phyloP scores from a whole-genome alignment of 1,140 invertebrate genomes.

The Thalassaphorura encarpata region DNA sequence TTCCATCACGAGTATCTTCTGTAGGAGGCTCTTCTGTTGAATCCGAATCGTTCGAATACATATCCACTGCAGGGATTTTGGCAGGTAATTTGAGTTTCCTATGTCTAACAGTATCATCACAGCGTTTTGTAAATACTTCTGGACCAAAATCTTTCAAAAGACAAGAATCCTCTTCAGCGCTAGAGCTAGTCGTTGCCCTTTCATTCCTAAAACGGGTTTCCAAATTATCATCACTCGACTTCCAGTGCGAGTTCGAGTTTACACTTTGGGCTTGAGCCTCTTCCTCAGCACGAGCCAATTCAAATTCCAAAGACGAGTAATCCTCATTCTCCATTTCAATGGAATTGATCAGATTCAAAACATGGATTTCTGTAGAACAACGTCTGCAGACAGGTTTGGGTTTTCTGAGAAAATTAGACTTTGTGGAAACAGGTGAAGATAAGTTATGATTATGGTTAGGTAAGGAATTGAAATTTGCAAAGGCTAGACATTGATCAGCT shows the following conservation, averaged over 20 bases:
- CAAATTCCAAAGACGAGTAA: slow-evolving; percentile 28
- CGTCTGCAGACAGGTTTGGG: slow-evolving; percentile 20
- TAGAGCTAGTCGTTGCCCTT: not conserved
- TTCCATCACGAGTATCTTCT: slow-evolving; percentile 2
- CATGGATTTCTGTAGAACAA: slow-evolving; percentile 26
- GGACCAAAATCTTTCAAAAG: not conserved
- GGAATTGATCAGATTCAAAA: slow-evolving; percentile 29
- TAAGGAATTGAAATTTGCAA: not conserved
- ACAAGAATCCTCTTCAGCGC: not conserved
- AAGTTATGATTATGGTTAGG: not conserved
- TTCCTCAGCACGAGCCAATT: slow-evolving; percentile 26
- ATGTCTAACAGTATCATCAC: not conserved
- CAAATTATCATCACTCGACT: not conserved
- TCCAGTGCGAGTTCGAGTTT: not conserved
- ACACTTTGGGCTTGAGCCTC: not conserved
- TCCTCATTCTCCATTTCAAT: slow-evolving; percentile 26
- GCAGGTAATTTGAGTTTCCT: slow-evolving; percentile 20
- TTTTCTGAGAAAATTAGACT: not conserved
- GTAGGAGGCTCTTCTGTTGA: not conserved
- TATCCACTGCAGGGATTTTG: slow-evolving; percentile 13
- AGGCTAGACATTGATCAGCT: not conserved
- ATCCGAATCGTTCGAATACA: not conserved
- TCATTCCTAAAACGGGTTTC: not conserved
- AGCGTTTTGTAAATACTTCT: not conserved
- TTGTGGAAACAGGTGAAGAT: not conserved